These are phyloP conservation scores for Ursus arctos DNA, from an alignment of 2,113 vertebrate genomes.

Conservation along the genomic window DNA sequence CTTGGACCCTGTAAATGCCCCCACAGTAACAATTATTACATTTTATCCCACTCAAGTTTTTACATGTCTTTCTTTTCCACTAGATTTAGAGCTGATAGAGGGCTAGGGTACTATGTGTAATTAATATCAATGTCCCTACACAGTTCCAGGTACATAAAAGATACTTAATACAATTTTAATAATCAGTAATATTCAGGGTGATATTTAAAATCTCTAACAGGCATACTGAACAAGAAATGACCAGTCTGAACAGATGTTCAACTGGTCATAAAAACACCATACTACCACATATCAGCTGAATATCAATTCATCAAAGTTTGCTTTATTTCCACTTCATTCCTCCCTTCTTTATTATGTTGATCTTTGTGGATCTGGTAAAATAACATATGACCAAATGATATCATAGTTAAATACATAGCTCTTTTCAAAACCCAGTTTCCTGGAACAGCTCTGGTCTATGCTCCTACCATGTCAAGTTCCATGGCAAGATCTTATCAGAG, in stretches of 20 bases:
- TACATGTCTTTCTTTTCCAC: neutral
- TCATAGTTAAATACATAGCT: neutral
- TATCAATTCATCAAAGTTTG: neutral
- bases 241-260: neutral
- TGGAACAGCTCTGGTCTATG: neutral
- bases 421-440: neutral
- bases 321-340: neutral
- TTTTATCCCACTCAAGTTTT: neutral
- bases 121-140: neutral
- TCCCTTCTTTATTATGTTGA: constrained; percentile 19
- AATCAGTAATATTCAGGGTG: neutral
- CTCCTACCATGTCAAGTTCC: neutral
- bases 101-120: neutral
- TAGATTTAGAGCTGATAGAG: neutral
- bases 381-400: neutral
- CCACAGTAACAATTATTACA: neutral
- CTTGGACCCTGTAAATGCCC: neutral
- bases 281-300: neutral
- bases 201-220: neutral
- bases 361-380: neutral
- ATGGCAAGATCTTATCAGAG: neutral
- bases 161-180: neutral
- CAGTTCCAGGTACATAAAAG: neutral
- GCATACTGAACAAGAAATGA: neutral
- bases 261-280: neutral